phyloP scores from a whole-genome alignment of 2,113 vertebrate species.

The Macrotis lagotis region DNA sequence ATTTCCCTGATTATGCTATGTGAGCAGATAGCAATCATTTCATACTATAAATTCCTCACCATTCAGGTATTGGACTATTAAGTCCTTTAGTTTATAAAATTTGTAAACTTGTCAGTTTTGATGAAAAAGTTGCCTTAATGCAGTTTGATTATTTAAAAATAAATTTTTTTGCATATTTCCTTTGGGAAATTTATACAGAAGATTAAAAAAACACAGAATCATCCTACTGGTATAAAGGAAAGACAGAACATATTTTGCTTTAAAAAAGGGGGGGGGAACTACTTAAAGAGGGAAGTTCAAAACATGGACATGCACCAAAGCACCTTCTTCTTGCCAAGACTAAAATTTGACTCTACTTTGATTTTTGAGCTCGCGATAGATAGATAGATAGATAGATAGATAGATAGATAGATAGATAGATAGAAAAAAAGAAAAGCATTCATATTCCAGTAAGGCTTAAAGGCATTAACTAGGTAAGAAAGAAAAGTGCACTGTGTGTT shows the following conservation, averaged over 20 bases:
- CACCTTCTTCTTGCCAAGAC: neutral
- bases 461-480: neutral
- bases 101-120: conserved; percentile 42
- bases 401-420: too few species aligned
- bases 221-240: neutral
- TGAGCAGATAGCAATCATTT: neutral
- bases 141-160: conserved; percentile 33
- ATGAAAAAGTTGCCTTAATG: conserved; percentile 33
- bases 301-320: neutral
- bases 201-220: conserved; percentile 2
- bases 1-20: neutral
- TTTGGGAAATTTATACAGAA: conserved; percentile 35
- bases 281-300: neutral
- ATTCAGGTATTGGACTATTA: neutral
- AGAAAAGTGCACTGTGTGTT: conserved; percentile 23
- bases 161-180: conserved; percentile 24
- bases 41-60: neutral
- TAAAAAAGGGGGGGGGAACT: neutral
- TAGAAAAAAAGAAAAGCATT: conserved; percentile 5
- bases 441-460: neutral
- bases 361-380: conserved; percentile 12
- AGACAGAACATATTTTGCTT: neutral
- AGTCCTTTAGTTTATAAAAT: conserved; percentile 5
- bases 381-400: too few species aligned
- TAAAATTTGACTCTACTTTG: conserved; percentile 38